Evolutionary conservation across 2,797 vertebrate genomes (phyloP).

Genomic region (Notamacropus eugenii): DNA sequence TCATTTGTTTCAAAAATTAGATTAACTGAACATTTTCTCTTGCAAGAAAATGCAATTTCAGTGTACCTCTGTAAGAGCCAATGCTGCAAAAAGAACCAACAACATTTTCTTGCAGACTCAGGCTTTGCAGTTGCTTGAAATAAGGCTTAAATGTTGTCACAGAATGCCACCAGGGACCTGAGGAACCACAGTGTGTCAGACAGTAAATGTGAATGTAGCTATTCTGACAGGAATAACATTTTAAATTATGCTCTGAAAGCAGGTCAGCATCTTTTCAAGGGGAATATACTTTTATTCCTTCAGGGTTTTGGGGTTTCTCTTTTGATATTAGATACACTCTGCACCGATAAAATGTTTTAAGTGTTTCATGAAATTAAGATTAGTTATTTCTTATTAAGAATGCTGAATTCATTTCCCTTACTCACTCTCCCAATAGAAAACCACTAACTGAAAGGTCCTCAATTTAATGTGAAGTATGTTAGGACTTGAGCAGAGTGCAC

Average conservation of each 20-base stretch:
- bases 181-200: neutral
- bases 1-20: neutral
- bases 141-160: neutral
- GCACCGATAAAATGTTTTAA: neutral
- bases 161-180: neutral
- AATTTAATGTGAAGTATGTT: neutral
- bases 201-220: neutral
- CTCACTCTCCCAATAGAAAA: neutral
- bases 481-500: neutral
- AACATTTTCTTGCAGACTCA: slow-evolving; percentile 9
- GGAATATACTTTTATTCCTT: neutral
- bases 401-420: neutral
- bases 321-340: neutral
- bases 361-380: neutral
- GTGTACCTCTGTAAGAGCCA: neutral
- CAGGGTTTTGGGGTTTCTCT: neutral
- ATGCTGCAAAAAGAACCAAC: neutral
- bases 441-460: neutral
- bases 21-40: neutral
- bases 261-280: slow-evolving; percentile 1
- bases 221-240: neutral
- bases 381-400: neutral
- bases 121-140: slow-evolving; percentile 19
- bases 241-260: neutral
- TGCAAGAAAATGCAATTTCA: neutral